phyloP scores from a whole-genome alignment of 2,797 vertebrate species.

The Periparus ater region DNA sequence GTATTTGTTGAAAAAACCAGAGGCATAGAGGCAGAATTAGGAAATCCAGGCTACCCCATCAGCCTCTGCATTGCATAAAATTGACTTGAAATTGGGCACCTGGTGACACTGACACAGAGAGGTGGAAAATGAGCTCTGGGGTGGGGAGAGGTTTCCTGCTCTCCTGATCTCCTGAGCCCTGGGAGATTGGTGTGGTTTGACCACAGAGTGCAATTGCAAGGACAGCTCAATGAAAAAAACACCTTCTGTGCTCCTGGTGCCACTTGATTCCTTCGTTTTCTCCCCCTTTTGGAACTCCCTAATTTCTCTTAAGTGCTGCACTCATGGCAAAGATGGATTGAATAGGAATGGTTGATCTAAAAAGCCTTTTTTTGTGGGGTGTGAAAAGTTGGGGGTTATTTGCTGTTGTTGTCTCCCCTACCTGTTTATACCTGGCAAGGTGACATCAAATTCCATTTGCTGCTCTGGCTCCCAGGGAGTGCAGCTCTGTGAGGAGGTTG shows the following conservation, averaged over 20 bases:
- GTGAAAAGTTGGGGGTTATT: not conserved
- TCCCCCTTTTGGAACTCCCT: not conserved
- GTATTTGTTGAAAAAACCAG: conserved; percentile 42
- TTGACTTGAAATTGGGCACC: conserved; percentile 9
- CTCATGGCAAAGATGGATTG: too few species aligned
- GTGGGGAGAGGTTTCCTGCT: not conserved
- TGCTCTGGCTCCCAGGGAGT: not conserved
- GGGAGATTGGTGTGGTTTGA: not conserved
- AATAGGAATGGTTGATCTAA: not conserved
- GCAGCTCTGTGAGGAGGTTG: not conserved
- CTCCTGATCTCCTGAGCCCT: fast-evolving
- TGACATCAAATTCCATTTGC: fast-evolving
- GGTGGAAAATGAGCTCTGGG: not conserved
- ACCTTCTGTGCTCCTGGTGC: not conserved
- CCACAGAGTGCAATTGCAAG: not conserved
- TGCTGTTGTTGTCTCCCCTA: not conserved
- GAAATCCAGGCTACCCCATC: conserved; percentile 49
- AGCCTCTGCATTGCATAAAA: not conserved
- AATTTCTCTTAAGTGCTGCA: not conserved
- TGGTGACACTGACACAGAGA: not conserved
- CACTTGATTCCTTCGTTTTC: not conserved
- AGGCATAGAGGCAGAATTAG: conserved; percentile 50
- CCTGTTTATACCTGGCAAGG: not conserved
- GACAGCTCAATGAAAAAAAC: not conserved
- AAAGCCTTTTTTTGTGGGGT: fast-evolving